Evolutionary conservation across 2,888 invertebrate genomes (phyloP).

Genomic region (Tetheella fluctuosa): DNA sequence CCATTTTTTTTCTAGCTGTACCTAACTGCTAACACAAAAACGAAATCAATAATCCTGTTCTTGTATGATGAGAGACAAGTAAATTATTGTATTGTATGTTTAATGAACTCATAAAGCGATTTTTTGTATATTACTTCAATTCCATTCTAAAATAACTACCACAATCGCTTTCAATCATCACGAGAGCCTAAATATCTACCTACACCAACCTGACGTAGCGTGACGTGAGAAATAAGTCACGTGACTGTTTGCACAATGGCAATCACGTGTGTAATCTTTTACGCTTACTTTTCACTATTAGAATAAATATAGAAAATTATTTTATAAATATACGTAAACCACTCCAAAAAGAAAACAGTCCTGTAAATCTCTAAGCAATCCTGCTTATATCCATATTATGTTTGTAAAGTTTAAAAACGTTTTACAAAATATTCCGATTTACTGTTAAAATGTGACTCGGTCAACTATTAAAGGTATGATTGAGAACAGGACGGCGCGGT

Average conservation of each 20-base stretch:
- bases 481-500: constrained; percentile 62
- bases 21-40: constrained; percentile 12
- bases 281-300: constrained; percentile 37
- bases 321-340: constrained; percentile 71
- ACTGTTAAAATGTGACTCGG: constrained; percentile 69
- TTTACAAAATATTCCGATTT: constrained; percentile 82
- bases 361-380: constrained; percentile 76
- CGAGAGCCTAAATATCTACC: not conserved
- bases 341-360: constrained; percentile 75
- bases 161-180: constrained; percentile 7
- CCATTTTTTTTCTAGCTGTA: constrained; percentile 16
- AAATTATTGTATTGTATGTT: constrained; percentile 15
- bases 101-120: constrained; percentile 12
- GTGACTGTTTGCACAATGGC: constrained; percentile 46
- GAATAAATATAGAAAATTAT: constrained; percentile 75
- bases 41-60: constrained; percentile 17
- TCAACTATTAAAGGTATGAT: constrained; percentile 56
- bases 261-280: constrained; percentile 39
- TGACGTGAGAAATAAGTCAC: constrained; percentile 44
- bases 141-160: constrained; percentile 3
- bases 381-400: constrained; percentile 69
- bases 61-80: constrained; percentile 36
- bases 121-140: not conserved
- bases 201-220: constrained; percentile 30
- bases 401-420: constrained; percentile 78